These are phyloP conservation scores for Caenorhabditis remanei DNA, from an alignment of 1,140 invertebrate genomes.

Conservation along the genomic window DNA sequence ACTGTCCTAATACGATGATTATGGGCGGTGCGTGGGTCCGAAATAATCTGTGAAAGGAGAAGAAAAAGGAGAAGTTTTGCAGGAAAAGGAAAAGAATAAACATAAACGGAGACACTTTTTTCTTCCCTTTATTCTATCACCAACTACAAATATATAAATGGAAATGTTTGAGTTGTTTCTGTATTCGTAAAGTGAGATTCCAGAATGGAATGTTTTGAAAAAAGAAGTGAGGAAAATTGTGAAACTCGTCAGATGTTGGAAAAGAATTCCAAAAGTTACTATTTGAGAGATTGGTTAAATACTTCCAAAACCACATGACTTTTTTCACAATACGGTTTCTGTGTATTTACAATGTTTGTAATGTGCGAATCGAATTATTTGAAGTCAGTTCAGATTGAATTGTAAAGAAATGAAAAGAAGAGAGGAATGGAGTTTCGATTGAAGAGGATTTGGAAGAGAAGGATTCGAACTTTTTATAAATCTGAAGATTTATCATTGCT, in stretches of 20 bases:
- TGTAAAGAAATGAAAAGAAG: neutral
- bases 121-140: neutral
- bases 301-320: neutral
- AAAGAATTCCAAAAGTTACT: too few species aligned
- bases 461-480: neutral
- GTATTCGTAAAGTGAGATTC: too few species aligned
- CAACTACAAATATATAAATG: too few species aligned
- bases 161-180: too few species aligned
- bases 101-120: neutral
- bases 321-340: slow-evolving; percentile 20
- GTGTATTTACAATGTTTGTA: slow-evolving; percentile 48
- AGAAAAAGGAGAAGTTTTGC: neutral
- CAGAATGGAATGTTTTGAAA: too few species aligned
- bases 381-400: slow-evolving; percentile 9
- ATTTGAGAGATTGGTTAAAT: neutral
- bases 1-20: neutral
- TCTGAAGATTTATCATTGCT: too few species aligned
- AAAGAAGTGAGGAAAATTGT: too few species aligned
- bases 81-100: slow-evolving; percentile 37
- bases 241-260: too few species aligned
- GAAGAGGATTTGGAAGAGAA: too few species aligned
- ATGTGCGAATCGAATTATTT: slow-evolving; percentile 41
- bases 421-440: neutral
- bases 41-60: neutral
- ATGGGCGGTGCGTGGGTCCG: slow-evolving; percentile 17